phyloP scores from a whole-genome alignment of 1,140 invertebrate genomes.

The Zelostemma sp. region DNA sequence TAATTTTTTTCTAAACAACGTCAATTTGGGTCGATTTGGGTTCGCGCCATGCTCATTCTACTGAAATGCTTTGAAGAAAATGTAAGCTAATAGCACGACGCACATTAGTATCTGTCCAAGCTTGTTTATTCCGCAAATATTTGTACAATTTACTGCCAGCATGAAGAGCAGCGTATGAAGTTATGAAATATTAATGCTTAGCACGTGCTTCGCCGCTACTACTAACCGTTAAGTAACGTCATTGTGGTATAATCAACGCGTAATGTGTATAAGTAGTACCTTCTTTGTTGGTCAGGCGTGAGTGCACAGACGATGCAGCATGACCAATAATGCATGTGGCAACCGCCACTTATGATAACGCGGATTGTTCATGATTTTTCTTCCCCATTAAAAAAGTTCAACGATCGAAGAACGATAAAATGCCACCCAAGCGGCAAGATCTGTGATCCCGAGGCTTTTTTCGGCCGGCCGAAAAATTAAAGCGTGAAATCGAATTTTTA shows the following conservation, averaged over 20 bases:
- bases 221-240: constrained; percentile 3
- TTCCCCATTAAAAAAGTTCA: not conserved
- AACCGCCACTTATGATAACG: no score
- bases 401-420: no score
- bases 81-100: no score
- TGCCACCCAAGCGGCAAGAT: no score
- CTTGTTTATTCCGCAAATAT: constrained; percentile 6
- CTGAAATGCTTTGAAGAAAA: no score
- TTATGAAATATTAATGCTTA: not conserved
- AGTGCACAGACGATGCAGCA: not conserved
- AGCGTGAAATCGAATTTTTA: no score
- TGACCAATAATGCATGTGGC: not conserved
- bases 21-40: no score
- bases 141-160: constrained; percentile 2
- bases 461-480: no score
- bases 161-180: not conserved
- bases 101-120: no score
- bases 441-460: no score
- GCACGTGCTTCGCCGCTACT: not conserved
- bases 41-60: no score
- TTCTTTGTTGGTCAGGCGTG: not conserved
- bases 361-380: not conserved
- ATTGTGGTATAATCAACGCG: constrained; percentile 3
- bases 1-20: no score
- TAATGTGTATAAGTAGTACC: constrained; percentile 1